Evolutionary conservation across 2,888 invertebrate species (phyloP), one percentile per base, ranked within the genome.

Genomic region (Hirtodrosophila alboralis): DNA sequence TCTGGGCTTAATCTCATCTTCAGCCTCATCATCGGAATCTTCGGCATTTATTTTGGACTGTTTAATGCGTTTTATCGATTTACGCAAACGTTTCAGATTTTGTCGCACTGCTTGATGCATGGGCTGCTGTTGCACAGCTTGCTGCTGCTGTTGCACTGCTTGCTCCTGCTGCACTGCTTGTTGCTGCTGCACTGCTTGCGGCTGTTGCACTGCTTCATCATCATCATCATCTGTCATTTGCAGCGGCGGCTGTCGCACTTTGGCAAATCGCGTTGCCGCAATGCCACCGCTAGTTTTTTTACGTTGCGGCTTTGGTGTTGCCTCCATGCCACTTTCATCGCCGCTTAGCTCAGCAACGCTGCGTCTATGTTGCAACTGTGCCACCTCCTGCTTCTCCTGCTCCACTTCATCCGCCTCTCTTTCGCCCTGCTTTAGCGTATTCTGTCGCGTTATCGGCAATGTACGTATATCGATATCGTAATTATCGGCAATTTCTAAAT

Each of bases 241-340:
- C 33, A 83, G 37, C 0, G 87, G 83, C 1, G 71, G 72, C 13
- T 75, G 73, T 1, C 75, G 80, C 2, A 87, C 86, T n/a, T 71
- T 68, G 3, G 84, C 59, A 33, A 87, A 87, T 14, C 86, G 60
- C 1, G 75, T 88, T 10, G 86, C 72, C 0, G 88, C 87, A n/a
- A 87, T 83, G 12, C 87, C 87, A n/a, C n/a, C n/a, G n/a, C n/a
- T n/a, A 0, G 76, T 45, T 21, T 76, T 80, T 36, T 57, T 67
- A 8, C 47, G 37, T 5, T 16, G 28, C 26, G 34, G 12, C 7
- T 21, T 18, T 6, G 63, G n/a, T 54, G 67, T 21, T 9, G 47
- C 21, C 73, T 77, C 87, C 71, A 89, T 81, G 13, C 87, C 87
- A 44, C 87, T 88, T 37, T 88, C 88, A 49, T 88, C 85, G 28